phyloP scores from a whole-genome alignment of 30 jellyfish, hydroid and myxozoan genomes.

The Catostylus mosaicus region DNA sequence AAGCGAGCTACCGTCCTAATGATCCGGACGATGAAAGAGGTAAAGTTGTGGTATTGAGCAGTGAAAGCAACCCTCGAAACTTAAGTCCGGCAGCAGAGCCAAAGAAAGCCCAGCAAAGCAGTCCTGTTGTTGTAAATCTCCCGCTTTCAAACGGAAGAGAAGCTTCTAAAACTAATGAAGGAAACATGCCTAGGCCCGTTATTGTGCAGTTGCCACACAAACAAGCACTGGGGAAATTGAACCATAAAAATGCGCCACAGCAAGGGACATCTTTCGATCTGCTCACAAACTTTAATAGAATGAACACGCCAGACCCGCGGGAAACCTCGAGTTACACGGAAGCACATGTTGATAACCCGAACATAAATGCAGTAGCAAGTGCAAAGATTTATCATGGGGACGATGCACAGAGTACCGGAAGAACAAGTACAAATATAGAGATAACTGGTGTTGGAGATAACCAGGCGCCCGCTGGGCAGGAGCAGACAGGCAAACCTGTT shows the following conservation, averaged over 20 bases:
- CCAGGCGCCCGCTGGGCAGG: constrained; percentile 24
- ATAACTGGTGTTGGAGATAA: constrained; percentile 52
- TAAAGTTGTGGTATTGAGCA: neutral
- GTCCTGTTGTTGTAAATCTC: constrained; percentile 53
- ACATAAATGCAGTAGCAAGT: constrained; percentile 67
- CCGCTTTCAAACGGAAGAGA: constrained; percentile 51
- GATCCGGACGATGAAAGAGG: constrained; percentile 17
- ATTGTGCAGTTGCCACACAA: neutral
- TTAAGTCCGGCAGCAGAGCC: neutral
- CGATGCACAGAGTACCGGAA: constrained; percentile 25
- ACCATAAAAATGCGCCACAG: constrained; percentile 18
- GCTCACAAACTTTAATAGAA: constrained; percentile 13
- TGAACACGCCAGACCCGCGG: constrained; percentile 43
- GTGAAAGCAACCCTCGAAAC: neutral
- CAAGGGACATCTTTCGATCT: constrained; percentile 57
- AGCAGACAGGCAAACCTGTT: neutral
- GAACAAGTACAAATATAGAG: constrained; percentile 43
- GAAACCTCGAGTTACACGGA: constrained; percentile 76
- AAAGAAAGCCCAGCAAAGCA: neutral
- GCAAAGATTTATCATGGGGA: constrained; percentile 67
- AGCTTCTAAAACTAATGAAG: neutral
- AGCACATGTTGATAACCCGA: constrained; percentile 70
- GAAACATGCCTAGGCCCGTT: neutral
- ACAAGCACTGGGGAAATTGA: neutral
- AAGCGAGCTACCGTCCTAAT: constrained; percentile 59